A percentile compares a stretch with the other conserved stretches of the same genome.
Evolutionary conservation across 2,797 vertebrate genomes (phyloP).

Genomic region (Cebuella pygmaea): DNA sequence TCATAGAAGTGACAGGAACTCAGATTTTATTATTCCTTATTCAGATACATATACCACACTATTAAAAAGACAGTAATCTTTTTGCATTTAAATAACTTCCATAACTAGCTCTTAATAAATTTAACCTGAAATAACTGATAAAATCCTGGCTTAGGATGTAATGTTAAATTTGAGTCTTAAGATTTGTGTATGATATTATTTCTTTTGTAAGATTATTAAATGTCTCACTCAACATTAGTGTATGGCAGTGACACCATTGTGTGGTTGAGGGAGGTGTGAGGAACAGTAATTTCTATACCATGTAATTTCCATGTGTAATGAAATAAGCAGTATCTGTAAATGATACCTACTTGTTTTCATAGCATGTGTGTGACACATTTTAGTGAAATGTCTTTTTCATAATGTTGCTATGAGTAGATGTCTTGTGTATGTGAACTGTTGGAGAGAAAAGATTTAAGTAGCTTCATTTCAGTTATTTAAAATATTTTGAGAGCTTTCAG

Average conservation of each 20-base stretch:
- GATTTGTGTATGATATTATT: neutral
- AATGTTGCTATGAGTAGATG: neutral
- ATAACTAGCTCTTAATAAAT: slow-evolving; percentile 4
- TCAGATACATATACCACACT: neutral
- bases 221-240: neutral
- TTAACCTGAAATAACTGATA: slow-evolving; percentile 29
- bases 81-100: neutral
- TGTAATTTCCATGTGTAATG: neutral
- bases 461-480: slow-evolving; percentile 28
- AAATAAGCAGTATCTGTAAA: slow-evolving; percentile 32
- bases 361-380: neutral
- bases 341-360: slow-evolving; percentile 27
- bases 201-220: neutral
- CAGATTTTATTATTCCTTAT: neutral
- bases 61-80: neutral
- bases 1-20: neutral
- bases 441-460: slow-evolving; percentile 26
- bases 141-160: neutral
- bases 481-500: slow-evolving; percentile 49
- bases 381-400: slow-evolving; percentile 9
- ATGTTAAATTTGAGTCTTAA: slow-evolving; percentile 27
- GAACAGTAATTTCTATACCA: neutral
- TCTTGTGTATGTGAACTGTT: neutral
- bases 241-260: neutral
- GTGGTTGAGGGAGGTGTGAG: neutral